Evolutionary conservation across 1,140 invertebrate genomes (phyloP).

Genomic region (Halictus rubicundus): DNA sequence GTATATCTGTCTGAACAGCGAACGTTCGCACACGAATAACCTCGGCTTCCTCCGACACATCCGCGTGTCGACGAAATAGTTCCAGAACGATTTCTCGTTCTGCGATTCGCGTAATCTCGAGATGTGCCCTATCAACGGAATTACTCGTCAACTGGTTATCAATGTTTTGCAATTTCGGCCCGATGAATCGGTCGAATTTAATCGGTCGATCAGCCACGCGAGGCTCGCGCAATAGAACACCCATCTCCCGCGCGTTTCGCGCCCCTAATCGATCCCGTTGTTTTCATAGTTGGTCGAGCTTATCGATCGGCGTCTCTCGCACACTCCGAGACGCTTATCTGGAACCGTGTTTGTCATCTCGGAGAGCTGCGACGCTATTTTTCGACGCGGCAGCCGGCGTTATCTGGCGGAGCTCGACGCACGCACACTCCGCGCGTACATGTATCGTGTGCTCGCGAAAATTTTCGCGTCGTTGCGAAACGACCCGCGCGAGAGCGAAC

Average conservation of each 20-base stretch:
- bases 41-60: neutral
- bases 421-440: too few species aligned
- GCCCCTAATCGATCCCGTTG: neutral
- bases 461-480: neutral
- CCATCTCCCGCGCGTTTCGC: too few species aligned
- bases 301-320: neutral
- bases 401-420: too few species aligned
- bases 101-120: too few species aligned
- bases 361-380: neutral
- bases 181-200: too few species aligned
- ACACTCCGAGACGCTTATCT: neutral
- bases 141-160: too few species aligned
- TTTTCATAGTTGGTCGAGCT: constrained; percentile 2
- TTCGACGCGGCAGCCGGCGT: neutral
- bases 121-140: too few species aligned
- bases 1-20: constrained; percentile 1
- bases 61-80: neutral
- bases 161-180: too few species aligned
- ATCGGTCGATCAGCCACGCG: too few species aligned
- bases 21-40: neutral
- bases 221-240: too few species aligned
- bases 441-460: constrained; percentile 1
- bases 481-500: too few species aligned
- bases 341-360: constrained; percentile 3
- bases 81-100: too few species aligned